Evolutionary conservation across 23 tunicate genomes (phyloP), one percentile per base, ranked within the genome.

Genomic region (Diplosoma virens): DNA sequence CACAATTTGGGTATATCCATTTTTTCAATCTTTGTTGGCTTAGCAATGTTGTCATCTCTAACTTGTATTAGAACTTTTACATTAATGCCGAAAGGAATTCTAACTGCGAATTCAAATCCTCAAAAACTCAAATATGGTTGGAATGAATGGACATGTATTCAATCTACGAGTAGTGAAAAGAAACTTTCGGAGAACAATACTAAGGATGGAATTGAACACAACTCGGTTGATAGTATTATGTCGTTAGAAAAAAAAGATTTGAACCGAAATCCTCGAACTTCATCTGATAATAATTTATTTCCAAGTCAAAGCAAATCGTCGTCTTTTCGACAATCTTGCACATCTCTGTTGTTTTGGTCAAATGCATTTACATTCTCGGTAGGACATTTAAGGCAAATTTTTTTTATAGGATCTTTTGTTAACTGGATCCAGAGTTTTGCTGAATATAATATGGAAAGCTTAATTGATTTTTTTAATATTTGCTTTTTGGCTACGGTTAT

Each of bases 141-240:
- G 32, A 36, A 67, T 17, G 74, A 67, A 21, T 67, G 74, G 74
- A 35, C 23, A 5, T 67, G 74, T 56, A 11, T 41, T 7, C 50
- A 14, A 9, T 41, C 50, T 7, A 7, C 14, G 50, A 41, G 11
- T 14, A 41, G 14, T 41, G 11, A 41, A 41, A 41, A 56, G 22
- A 56, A 16, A 45, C 14, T 9, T 9, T 45, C 52, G 52, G 16
- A 45, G 16, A 45, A 45, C 16, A 45, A 45, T 11, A 9, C 52
- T 45, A 16, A 16, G 16, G 11, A 45, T 45, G 52, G 52, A 11
- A 16, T 16, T 45, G 52, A 11, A 45, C 16, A 11, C 11, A 45
- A 11, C 16, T 11, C 52, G 16, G 52, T 45, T 45, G 52, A 45
- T 9, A 16, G 16, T 45, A 16, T 9, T 9, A 9, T 16, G 16